Evolutionary conservation across 2,113 vertebrate species (phyloP).

Genomic region (Eulemur rufifrons): DNA sequence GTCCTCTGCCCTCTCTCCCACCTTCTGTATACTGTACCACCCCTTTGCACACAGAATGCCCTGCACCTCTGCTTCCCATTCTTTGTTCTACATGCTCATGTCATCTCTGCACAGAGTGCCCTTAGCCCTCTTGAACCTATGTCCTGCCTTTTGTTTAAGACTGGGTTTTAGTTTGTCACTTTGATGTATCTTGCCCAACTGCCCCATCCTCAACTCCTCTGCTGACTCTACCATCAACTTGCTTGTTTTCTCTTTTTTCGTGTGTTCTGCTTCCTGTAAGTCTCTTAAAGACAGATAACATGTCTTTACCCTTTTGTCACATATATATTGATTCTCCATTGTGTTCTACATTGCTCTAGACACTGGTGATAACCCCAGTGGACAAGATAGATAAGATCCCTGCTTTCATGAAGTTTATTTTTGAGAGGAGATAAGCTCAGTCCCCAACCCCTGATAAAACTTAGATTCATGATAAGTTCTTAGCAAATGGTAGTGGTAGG

Average conservation of each 20-base stretch:
- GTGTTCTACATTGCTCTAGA: background rate
- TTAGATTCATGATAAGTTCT: background rate
- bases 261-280: background rate
- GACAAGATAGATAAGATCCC: background rate
- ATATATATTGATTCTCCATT: background rate
- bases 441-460: background rate
- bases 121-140: background rate
- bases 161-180: background rate
- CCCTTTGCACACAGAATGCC: background rate
- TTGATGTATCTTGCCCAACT: background rate
- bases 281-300: background rate
- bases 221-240: background rate
- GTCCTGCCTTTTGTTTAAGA: background rate
- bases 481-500: background rate
- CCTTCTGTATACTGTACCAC: fast-evolving
- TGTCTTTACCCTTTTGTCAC: background rate
- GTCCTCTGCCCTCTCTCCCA: background rate
- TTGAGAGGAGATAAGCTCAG: background rate
- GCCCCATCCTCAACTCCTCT: background rate
- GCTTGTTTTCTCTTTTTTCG: background rate
- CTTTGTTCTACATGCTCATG: background rate
- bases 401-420: background rate
- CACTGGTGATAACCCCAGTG: background rate
- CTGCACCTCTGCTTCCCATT: background rate
- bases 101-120: background rate